These are phyloP conservation scores for Belgica antarctica DNA, from an alignment of 2,888 invertebrate species.

Conservation along the genomic window DNA sequence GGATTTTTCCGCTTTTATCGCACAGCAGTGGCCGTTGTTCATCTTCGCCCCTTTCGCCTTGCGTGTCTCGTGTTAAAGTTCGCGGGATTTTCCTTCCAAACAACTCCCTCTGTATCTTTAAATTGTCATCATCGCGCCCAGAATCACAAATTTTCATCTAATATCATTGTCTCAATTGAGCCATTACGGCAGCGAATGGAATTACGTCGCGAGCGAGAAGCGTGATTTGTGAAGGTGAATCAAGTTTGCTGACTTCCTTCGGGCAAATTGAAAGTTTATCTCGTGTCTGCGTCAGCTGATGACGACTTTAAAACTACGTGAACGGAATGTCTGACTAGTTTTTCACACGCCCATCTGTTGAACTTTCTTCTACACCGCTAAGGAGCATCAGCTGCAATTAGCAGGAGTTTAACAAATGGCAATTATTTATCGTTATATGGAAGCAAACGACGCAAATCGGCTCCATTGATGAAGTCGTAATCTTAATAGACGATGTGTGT, in stretches of 20 bases:
- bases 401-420: background rate
- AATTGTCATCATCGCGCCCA: background rate
- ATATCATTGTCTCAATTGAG: background rate
- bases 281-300: background rate
- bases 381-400: background rate
- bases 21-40: background rate
- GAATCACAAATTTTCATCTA: background rate
- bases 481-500: conserved; percentile 18
- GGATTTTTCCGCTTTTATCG: background rate
- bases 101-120: background rate
- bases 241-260: background rate
- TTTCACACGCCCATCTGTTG: conserved; percentile 15
- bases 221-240: background rate
- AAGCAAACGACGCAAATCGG: background rate
- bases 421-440: background rate
- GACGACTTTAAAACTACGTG: background rate
- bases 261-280: background rate
- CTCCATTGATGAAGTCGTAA: conserved; percentile 2
- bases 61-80: too few species aligned
- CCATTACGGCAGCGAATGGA: background rate
- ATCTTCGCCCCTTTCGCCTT: background rate
- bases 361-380: background rate
- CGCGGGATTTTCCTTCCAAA: background rate
- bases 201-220: background rate
- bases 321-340: background rate